These are phyloP conservation scores for Coelopa frigida DNA, from an alignment of 1,140 invertebrate genomes.

Conservation along the genomic window DNA sequence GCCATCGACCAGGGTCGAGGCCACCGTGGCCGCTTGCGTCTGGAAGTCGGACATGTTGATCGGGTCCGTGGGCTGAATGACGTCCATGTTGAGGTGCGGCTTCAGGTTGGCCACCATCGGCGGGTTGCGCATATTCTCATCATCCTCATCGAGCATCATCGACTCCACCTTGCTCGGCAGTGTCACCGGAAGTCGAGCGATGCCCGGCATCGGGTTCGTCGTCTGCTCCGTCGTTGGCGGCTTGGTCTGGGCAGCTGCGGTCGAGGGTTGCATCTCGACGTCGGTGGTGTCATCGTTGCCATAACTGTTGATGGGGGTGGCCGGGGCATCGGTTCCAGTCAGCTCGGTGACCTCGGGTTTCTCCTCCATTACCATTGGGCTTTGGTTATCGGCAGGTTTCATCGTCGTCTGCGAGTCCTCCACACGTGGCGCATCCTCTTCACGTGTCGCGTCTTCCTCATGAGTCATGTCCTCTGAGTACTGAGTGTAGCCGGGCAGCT, in stretches of 20 bases:
- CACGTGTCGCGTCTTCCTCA: too few relatives aligned
- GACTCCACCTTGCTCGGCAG: constrained; percentile 1
- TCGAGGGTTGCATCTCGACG: neutral
- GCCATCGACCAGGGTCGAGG: constrained; percentile 40
- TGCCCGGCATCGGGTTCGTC: neutral
- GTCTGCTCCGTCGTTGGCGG: neutral
- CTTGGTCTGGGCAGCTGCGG: neutral
- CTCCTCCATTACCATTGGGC: neutral
- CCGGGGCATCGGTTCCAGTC: too few relatives aligned
- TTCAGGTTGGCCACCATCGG: constrained; percentile 34
- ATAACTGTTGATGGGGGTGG: too few relatives aligned
- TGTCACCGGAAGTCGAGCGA: neutral
- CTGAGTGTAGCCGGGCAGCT: constrained; percentile 22
- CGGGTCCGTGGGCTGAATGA: constrained; percentile 33
- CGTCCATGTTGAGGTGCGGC: constrained; percentile 33
- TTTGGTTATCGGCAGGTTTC: neutral
- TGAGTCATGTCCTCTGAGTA: constrained; percentile 15
- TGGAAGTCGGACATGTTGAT: constrained; percentile 43
- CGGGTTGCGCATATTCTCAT: constrained; percentile 22
- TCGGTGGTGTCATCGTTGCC: constrained; percentile 1
- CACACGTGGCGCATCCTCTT: neutral
- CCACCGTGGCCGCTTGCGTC: constrained; percentile 43
- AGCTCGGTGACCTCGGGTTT: too few relatives aligned
- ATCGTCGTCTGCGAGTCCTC: neutral
- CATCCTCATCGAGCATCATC: neutral